Percentiles rank a stretch among this genome's conserved stretches.
These are phyloP conservation scores for Lepidurus apus DNA, from an alignment of 1,140 invertebrate species.

Conservation along the genomic window DNA sequence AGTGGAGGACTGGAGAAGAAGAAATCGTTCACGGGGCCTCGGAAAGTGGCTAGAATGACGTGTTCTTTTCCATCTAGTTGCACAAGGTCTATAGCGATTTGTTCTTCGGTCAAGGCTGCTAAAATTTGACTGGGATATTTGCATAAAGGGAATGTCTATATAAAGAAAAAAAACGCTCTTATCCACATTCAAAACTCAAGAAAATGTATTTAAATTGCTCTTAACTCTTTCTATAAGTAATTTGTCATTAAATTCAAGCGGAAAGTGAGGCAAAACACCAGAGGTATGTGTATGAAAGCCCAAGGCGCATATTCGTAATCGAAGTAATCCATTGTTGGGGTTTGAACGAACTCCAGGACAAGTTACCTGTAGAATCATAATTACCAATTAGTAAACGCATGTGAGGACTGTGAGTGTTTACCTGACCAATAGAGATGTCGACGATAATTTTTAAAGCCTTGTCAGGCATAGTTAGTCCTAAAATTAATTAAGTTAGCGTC, in stretches of 20 bases:
- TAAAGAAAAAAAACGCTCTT: not conserved
- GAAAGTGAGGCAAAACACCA: not conserved
- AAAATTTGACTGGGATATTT: not conserved
- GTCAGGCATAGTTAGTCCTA: not conserved
- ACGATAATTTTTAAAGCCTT: not conserved
- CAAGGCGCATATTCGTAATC: not conserved
- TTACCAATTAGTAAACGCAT: not conserved
- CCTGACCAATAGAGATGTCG: not conserved
- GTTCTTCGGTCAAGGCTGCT: not conserved
- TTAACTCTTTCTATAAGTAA: not conserved
- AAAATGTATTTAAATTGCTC: not conserved
- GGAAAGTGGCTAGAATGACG: not conserved
- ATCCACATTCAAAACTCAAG: not conserved
- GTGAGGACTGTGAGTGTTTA: not conserved
- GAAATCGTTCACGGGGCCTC: not conserved
- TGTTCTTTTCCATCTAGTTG: not conserved
- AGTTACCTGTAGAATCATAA: not conserved
- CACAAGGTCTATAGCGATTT: not conserved
- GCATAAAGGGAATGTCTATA: not conserved
- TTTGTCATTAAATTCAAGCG: not conserved
- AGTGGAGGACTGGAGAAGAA: constrained; percentile 7
- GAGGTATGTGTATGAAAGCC: not conserved
- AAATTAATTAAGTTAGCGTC: not conserved
- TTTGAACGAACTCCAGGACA: constrained; percentile 1
- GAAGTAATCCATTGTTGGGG: not conserved